Base-by-base conservation (phyloP, 2,888 invertebrate genomes). In the Busseola fusca region DNA sequence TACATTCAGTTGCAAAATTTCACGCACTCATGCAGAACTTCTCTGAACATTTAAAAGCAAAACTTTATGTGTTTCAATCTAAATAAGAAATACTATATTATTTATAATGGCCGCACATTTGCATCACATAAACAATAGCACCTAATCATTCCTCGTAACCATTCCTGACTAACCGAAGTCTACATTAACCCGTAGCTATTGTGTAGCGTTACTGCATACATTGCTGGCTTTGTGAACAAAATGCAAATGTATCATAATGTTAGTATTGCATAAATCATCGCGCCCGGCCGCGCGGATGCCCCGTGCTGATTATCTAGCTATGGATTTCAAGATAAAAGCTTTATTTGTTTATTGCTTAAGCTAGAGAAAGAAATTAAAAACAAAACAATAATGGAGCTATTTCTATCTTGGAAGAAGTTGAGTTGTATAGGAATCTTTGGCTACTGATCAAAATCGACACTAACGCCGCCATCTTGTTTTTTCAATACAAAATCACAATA, bases 231-330 rank as follows among this genome's bases (percentile, higher is more conserved):
- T 90, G 89, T 89, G 89, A 89, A 90, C 89, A 86, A 91, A 92
- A 92, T 92, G 91, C 91, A 91, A 92, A 92, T 92, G 88, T 88
- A 91, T 91, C 89, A 90, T 89, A 89, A 89, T 88, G 89, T 90
- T 87, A 85, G 85, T 86, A 86, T 86, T 87, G 84, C 87, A 89
- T 93, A 92, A 92, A 92, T 93, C 91, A 92, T 84, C 68, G 81
- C 78, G 81, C 75, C 76, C 81, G 78, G 87, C 85, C 86, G 87
- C 85, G 90, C 87, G 91, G 91, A 90, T 89, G 88, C 88, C 84
- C 87, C 86, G 86, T 84, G 80, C 87, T 88, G 90, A 90, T 92
- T 91, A 92, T 92, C 91, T 91, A 88, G 88, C 87, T 87, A 85
- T 87, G 87, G 89, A 89, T 89, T 78, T 88, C 86, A 86, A 85